These are phyloP conservation scores for Aleiodes testaceus DNA, from an alignment of 2,888 invertebrate genomes.

Conservation along the genomic window DNA sequence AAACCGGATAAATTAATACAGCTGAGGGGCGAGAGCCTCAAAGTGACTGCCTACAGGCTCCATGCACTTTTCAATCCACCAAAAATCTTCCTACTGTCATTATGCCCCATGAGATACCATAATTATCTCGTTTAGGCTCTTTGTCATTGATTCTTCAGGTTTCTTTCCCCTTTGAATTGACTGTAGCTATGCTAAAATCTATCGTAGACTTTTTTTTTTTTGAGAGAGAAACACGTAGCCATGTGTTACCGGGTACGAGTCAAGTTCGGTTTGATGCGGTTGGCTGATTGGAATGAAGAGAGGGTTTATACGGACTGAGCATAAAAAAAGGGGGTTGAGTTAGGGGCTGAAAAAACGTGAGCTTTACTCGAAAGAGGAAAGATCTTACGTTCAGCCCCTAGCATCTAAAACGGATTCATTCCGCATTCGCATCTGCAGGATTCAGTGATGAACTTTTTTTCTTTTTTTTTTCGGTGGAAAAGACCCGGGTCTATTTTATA, in stretches of 20 bases:
- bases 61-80: neutral
- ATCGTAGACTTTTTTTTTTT: neutral
- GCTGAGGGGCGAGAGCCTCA: neutral
- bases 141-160: neutral
- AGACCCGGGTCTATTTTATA: conserved; percentile 1
- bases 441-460: conserved; percentile 7
- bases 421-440: conserved; percentile 17
- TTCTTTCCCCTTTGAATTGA: neutral
- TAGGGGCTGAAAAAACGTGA: neutral
- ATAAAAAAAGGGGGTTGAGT: neutral
- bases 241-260: conserved; percentile 17
- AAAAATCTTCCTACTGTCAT: neutral
- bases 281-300: conserved; percentile 16
- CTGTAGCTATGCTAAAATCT: neutral
- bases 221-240: neutral
- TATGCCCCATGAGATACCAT: no score
- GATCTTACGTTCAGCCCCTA: conserved; percentile 8
- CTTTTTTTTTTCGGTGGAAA: neutral
- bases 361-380: neutral
- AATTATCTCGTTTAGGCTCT: no score
- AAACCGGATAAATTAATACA: conserved; percentile 40
- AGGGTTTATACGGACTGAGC: neutral
- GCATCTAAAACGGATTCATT: conserved; percentile 24
- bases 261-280: conserved; percentile 15
- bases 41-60: neutral